Evolutionary conservation across 1,140 invertebrate species (phyloP).

Genomic region (Holcopasites calliopsidis): DNA sequence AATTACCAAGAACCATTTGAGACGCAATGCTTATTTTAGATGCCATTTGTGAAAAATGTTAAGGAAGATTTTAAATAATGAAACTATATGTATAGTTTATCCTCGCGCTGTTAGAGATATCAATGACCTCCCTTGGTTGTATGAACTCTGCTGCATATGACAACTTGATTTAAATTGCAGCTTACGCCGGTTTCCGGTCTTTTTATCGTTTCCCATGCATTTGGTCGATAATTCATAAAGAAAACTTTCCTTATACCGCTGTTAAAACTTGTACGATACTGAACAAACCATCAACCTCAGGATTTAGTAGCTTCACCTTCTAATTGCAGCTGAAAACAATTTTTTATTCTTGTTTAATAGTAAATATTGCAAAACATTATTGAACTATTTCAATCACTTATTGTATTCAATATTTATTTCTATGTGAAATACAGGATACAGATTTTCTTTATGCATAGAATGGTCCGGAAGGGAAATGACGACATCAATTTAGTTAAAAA

Average conservation of each 20-base stretch:
- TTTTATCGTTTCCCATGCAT: background rate
- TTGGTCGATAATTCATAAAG: background rate
- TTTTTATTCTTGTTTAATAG: too few species aligned
- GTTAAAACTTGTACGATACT: background rate
- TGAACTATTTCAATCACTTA: too few species aligned
- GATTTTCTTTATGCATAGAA: background rate
- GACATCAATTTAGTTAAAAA: conserved; percentile 64
- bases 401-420: too few species aligned
- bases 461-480: conserved; percentile 41
- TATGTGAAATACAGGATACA: too few species aligned
- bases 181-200: background rate
- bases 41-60: background rate
- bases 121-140: conserved; percentile 40
- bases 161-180: background rate
- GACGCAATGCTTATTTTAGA: too few species aligned
- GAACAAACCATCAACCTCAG: too few species aligned
- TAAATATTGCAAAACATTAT: too few species aligned
- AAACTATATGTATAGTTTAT: conserved; percentile 26
- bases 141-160: background rate
- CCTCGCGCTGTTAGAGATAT: conserved; percentile 31
- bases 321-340: too few species aligned
- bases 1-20: too few species aligned
- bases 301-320: too few species aligned
- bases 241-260: background rate
- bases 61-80: too few species aligned